These are phyloP conservation scores for Ischnura elegans DNA, from an alignment of 2,888 invertebrate genomes.

Conservation along the genomic window DNA sequence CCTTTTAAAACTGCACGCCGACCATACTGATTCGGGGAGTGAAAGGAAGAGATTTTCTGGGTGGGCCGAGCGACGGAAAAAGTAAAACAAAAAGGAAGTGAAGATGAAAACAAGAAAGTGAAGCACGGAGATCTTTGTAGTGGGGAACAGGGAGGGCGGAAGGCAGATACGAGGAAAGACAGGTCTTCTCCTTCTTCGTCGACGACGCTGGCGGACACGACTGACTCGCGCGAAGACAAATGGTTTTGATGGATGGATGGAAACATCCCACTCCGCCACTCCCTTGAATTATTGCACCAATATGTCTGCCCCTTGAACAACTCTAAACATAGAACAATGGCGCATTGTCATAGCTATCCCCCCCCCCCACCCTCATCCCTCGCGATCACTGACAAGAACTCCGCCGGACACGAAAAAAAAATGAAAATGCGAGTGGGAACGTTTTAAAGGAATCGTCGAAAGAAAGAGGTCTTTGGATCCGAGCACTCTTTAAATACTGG, in stretches of 20 bases:
- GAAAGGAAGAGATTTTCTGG: not conserved
- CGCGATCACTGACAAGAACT: not conserved
- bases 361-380: not conserved
- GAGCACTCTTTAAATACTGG: not conserved
- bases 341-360: not conserved
- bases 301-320: slow-evolving; percentile 20
- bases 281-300: slow-evolving; percentile 11
- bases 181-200: slow-evolving; percentile 36
- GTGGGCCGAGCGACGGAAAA: not conserved
- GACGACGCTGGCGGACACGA: not conserved
- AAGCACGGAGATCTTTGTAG: not conserved
- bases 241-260: not conserved
- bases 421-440: not conserved
- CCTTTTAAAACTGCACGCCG: not conserved
- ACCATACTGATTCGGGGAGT: not conserved
- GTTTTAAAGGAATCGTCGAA: not conserved
- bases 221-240: slow-evolving; percentile 24
- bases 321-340: slow-evolving; percentile 38
- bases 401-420: not conserved
- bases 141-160: not conserved
- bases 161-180: not conserved
- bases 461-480: not conserved
- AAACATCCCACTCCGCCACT: not conserved
- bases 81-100: not conserved
- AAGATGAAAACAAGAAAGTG: not conserved